phyloP scores from a whole-genome alignment of 1,140 invertebrate genomes.

The Drosophila arawakana region DNA sequence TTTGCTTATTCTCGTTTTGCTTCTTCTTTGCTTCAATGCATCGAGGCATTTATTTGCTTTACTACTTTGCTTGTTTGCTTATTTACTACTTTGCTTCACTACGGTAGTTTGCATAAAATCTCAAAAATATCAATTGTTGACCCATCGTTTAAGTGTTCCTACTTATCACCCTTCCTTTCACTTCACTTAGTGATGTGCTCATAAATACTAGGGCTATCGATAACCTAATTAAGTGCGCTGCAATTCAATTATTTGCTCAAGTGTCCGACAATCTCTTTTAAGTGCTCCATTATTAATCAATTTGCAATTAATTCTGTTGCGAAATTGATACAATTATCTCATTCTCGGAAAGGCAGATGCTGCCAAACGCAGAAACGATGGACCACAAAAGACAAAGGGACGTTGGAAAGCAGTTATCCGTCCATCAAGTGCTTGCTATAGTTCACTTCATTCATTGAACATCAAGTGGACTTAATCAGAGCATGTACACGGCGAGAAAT shows the following conservation, averaged over 20 bases:
- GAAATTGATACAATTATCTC: conserved; percentile 10
- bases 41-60: no score
- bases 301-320: conserved; percentile 4
- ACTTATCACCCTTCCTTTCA: not conserved
- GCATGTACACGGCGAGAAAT: conserved; percentile 1
- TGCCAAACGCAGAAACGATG: not conserved
- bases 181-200: not conserved
- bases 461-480: conserved; percentile 15
- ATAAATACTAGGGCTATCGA: not conserved
- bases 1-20: no score
- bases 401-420: not conserved
- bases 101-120: no score
- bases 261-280: not conserved
- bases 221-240: conserved; percentile 7
- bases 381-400: not conserved
- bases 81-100: not conserved
- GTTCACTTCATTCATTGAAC: conserved; percentile 11
- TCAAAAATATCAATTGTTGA: not conserved
- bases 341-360: conserved; percentile 1
- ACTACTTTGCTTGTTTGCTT: not conserved
- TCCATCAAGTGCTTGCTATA: not conserved
- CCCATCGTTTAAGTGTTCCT: not conserved
- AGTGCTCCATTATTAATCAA: conserved; percentile 1
- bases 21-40: no score
- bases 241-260: conserved; percentile 7